Base-by-base conservation (phyloP, 2,888 invertebrate genomes). In the Eristalis intricaria region DNA sequence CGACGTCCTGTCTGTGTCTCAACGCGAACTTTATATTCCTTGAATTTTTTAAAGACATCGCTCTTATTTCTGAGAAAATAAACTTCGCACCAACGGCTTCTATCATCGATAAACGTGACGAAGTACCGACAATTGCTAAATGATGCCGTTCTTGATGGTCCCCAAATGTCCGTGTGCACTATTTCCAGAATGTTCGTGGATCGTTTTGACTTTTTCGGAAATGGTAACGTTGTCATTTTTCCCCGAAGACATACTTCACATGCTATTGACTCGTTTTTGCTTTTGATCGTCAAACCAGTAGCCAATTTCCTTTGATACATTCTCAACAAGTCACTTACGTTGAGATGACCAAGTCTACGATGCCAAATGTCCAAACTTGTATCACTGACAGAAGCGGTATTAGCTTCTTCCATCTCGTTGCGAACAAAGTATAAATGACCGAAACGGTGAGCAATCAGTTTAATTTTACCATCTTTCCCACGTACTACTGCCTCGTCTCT, bases 361-460 rank as follows among this genome's bases (percentile, higher is more conserved):
- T 68, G 66, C 35, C 63, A 73, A n/a, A n/a, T n/a, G 0, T 73
- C 60, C 2, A 66, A 40, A 26, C 50, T 60, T 10, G 32, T 56
- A 19, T 10, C 22, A 32, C 22, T 32, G 13, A 70, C 40, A 2
- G n/a, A 50, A 50, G n/a, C n/a, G 50, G 19, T 1, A 8, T 26
- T 38, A 38, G n/a, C 61, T 32, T 63, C 64, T 29, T 65, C 43
- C n/a, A n/a, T n/a, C 19, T 50, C 43, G 43, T 50, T 50, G 15
- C 43, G 71, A n/a, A 76, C 70, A 58, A 60, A 71, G 56, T 83
- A 58, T 4, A 73, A 22, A 11, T 77, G 26, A 29, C 71, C 77
- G 13, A 38, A 32, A 23, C 61, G 29, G 2, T 26, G 61, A 3
- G 71, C 71, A 23, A 71, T 19, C 0, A 82, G 11, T 26, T 61